Percentiles rank a stretch among this genome's conserved stretches.
Conservation (phyloP, 2,888 invertebrate species). For the Dermolepida albohirtum region DNA sequence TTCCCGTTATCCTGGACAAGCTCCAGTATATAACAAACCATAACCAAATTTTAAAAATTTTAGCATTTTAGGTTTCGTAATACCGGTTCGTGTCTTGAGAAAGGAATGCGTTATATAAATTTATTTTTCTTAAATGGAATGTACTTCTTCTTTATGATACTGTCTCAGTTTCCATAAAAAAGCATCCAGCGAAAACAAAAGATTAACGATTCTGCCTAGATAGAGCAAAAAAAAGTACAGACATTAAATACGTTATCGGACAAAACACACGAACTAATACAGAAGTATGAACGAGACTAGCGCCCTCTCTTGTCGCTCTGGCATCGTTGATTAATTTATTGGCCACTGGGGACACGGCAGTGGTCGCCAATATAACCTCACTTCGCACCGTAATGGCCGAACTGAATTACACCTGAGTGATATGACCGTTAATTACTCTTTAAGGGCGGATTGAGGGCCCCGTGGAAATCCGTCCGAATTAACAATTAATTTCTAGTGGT, state of each 20-base stretch:
- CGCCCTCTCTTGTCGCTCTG: slow-evolving; percentile 54
- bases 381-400: slow-evolving; percentile 57
- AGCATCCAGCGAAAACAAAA: not conserved
- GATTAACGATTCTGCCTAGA: slow-evolving; percentile 26
- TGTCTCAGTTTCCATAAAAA: not conserved
- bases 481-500: slow-evolving; percentile 33
- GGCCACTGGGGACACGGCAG: slow-evolving; percentile 60
- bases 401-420: slow-evolving; percentile 49
- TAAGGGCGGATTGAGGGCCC: slow-evolving; percentile 50
- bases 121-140: too few species aligned
- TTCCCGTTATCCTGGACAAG: too few species aligned
- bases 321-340: slow-evolving; percentile 65
- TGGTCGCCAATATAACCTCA: slow-evolving; percentile 55
- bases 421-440: slow-evolving; percentile 53
- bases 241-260: slow-evolving; percentile 33
- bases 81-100: too few species aligned
- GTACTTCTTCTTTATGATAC: too few species aligned
- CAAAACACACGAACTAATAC: slow-evolving; percentile 35
- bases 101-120: too few species aligned
- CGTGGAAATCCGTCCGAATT: slow-evolving; percentile 24
- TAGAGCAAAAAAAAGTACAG: slow-evolving; percentile 19
- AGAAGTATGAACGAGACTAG: slow-evolving; percentile 51
- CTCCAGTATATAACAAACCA: too few species aligned
- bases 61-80: too few species aligned
- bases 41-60: too few species aligned